Conservation (phyloP, 2,797 vertebrate genomes). For the Phalloptychus januarius region DNA sequence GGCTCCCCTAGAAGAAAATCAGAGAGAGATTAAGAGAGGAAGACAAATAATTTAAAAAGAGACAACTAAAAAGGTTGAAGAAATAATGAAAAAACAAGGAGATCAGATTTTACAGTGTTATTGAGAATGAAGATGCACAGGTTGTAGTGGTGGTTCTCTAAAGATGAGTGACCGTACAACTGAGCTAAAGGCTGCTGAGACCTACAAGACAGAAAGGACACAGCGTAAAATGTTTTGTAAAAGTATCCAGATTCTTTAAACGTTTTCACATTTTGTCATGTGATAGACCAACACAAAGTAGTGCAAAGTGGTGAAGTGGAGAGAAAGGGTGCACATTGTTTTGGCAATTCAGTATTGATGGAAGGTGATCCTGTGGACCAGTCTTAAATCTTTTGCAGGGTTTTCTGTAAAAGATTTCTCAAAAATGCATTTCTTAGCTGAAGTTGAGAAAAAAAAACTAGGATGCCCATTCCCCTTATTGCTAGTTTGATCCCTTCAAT, state of each 20-base stretch:
- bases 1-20: constrained; percentile 52
- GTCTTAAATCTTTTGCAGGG: neutral
- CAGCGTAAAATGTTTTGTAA: neutral
- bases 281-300: neutral
- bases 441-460: too few species aligned
- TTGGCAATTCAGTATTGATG: neutral
- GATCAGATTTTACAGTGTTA: constrained; percentile 58
- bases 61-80: neutral
- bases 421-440: too few species aligned
- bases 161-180: constrained; percentile 68
- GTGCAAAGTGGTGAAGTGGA: neutral
- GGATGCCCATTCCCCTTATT: too few species aligned
- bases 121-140: constrained; percentile 72
- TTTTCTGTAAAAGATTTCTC: neutral
- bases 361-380: neutral
- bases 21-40: neutral
- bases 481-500: too few species aligned
- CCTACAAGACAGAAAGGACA: constrained; percentile 38
- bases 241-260: neutral
- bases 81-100: neutral
- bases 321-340: neutral
- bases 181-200: constrained; percentile 72
- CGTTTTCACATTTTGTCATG: neutral
- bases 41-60: neutral
- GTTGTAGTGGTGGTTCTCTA: constrained; percentile 74